Percentiles rank a stretch among this genome's conserved stretches.
These are phyloP conservation scores for Himalopsyche kuldschensis DNA, from an alignment of 2,888 invertebrate genomes.

Conservation along the genomic window DNA sequence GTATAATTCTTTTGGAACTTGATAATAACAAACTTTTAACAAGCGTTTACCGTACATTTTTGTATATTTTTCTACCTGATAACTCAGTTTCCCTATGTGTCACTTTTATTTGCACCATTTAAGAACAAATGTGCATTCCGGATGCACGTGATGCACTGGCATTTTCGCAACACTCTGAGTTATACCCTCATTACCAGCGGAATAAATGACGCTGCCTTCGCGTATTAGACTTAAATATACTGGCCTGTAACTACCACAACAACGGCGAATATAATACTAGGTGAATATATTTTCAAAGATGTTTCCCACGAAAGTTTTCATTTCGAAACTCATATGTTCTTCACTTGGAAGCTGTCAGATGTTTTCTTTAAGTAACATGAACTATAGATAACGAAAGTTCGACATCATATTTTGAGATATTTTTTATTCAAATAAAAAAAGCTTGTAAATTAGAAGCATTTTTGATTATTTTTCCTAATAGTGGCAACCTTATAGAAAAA, in stretches of 20 bases:
- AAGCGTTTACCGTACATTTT: neutral
- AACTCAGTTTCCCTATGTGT: neutral
- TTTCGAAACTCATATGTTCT: neutral
- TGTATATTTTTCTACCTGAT: neutral
- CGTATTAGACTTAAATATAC: neutral
- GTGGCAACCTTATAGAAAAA: too few species aligned
- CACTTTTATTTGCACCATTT: neutral
- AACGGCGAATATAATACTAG: neutral
- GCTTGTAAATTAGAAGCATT: too few species aligned
- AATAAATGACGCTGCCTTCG: neutral
- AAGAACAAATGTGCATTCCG: neutral
- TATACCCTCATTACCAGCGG: conserved; percentile 1
- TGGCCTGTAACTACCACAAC: neutral
- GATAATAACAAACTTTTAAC: too few species aligned
- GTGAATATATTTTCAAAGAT: neutral
- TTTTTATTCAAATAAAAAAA: too few species aligned
- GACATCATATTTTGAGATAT: too few species aligned
- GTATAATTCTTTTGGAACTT: too few species aligned
- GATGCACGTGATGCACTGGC: neutral
- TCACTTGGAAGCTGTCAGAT: neutral
- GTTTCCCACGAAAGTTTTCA: neutral
- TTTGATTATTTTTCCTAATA: too few species aligned
- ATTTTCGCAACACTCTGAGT: neutral
- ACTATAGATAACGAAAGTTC: too few species aligned
- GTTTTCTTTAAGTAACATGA: too few species aligned